These are phyloP conservation scores for Drosophila eohydei DNA, from an alignment of 2,888 invertebrate species.

Conservation along the genomic window DNA sequence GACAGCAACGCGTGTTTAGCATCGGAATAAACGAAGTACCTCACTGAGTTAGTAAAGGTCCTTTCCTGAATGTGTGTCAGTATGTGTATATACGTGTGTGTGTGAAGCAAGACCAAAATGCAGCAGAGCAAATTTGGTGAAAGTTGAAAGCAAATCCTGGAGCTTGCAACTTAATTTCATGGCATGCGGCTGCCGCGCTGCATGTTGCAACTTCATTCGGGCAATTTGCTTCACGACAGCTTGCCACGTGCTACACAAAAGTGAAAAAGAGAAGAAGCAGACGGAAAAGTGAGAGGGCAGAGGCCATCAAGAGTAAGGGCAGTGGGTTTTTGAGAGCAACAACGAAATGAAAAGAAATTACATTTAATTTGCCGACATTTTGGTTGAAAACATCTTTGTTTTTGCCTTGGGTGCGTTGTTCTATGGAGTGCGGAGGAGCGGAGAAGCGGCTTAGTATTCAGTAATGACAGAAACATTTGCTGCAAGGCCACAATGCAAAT, in stretches of 20 bases:
- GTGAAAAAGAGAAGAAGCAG: not conserved
- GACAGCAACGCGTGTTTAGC: conserved; percentile 67
- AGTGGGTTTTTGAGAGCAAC: conserved; percentile 49
- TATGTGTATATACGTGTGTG: conserved; percentile 10
- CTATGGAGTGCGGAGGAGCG: conserved; percentile 24
- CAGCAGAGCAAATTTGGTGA: conserved; percentile 62
- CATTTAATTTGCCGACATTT: conserved; percentile 77
- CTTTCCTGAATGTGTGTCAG: conserved; percentile 17
- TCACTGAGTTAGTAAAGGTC: conserved; percentile 40
- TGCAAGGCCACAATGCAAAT: conserved; percentile 69
- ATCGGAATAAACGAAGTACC: conserved; percentile 55
- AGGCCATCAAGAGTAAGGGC: conserved; percentile 11
- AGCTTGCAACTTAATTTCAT: conserved; percentile 80
- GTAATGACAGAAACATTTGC: conserved; percentile 73
- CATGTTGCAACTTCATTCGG: conserved; percentile 73
- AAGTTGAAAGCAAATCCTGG: conserved; percentile 78
- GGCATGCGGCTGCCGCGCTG: conserved; percentile 64
- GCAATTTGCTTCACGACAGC: conserved; percentile 73
- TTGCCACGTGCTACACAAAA: conserved; percentile 60
- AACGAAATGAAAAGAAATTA: conserved; percentile 70
- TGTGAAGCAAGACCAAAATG: conserved; percentile 28
- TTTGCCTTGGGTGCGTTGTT: conserved; percentile 12
- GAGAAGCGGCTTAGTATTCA: conserved; percentile 27
- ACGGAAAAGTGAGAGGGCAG: not conserved
- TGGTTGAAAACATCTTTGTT: conserved; percentile 56